Conservation (phyloP, 2,113 vertebrate species). For the Nannospalax galili region DNA sequence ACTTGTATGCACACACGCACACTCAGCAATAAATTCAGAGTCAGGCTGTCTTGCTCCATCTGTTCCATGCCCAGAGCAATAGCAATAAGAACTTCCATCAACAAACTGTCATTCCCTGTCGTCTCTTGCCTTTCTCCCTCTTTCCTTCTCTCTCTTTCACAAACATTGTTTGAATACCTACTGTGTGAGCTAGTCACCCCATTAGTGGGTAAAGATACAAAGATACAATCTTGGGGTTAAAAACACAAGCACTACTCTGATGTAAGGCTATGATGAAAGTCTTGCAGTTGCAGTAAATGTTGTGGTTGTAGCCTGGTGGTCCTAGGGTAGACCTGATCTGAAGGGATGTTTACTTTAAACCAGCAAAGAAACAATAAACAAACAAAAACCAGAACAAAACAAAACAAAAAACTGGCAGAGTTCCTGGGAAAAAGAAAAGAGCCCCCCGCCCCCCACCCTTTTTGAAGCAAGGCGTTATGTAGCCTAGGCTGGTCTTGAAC, state of each 20-base stretch:
- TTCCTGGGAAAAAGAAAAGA: not conserved
- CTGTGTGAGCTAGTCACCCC: not conserved
- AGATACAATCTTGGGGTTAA: not conserved
- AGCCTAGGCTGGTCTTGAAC: not conserved
- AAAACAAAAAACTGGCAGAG: not conserved
- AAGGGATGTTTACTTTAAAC: not conserved
- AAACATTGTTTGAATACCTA: not conserved
- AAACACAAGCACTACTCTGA: not conserved
- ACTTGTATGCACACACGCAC: not conserved
- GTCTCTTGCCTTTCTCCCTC: not conserved
- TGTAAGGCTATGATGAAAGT: not conserved
- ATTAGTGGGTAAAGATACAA: not conserved
- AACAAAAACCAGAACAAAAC: not conserved
- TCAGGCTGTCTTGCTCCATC: slow-evolving; percentile 57
- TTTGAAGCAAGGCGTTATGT: not conserved
- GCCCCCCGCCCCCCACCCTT: not conserved
- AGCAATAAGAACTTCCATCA: slow-evolving; percentile 38
- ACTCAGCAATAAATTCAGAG: slow-evolving; percentile 45
- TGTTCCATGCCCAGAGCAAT: not conserved
- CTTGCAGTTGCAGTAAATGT: too few species aligned
- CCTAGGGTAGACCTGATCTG: not conserved
- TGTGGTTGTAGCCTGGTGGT: not conserved
- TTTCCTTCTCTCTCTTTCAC: not conserved
- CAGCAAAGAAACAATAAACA: not conserved
- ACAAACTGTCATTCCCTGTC: slow-evolving; percentile 7